Evolutionary conservation across 2,113 vertebrate species (phyloP).

Genomic region (Centropristis striata): DNA sequence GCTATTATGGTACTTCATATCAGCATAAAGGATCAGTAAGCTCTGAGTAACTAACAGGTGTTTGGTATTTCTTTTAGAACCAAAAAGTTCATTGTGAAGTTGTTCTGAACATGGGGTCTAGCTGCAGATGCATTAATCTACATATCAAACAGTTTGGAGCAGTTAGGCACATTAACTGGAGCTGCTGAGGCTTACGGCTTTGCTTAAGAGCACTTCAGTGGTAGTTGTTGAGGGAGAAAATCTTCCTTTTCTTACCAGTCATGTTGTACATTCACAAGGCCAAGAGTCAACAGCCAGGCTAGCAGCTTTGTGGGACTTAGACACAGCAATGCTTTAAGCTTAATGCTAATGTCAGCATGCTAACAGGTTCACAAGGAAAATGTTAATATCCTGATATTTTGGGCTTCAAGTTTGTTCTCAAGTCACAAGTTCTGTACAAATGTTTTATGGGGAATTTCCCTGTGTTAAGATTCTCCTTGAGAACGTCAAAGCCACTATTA

Average conservation of each 20-base stretch:
- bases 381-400: not conserved
- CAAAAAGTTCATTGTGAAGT: not conserved
- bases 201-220: not conserved
- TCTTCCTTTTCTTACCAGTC: not conserved
- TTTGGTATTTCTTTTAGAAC: constrained; percentile 1
- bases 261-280: not conserved
- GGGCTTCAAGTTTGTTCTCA: not conserved
- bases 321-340: not conserved
- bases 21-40: constrained; percentile 18
- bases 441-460: not conserved
- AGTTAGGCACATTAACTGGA: not conserved
- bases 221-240: not conserved
- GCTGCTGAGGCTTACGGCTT: not conserved
- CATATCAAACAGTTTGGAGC: not conserved
- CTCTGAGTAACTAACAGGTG: constrained; percentile 13
- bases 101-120: not conserved
- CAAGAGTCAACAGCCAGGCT: not conserved
- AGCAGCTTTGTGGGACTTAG: not conserved
- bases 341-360: not conserved
- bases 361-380: not conserved
- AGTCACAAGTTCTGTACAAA: not conserved
- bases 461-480: too few species aligned
- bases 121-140: not conserved
- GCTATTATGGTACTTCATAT: constrained; percentile 50
- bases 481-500: too few species aligned